Conservation (phyloP, 2,113 vertebrate species). For the Odocoileus hemionus region DNA sequence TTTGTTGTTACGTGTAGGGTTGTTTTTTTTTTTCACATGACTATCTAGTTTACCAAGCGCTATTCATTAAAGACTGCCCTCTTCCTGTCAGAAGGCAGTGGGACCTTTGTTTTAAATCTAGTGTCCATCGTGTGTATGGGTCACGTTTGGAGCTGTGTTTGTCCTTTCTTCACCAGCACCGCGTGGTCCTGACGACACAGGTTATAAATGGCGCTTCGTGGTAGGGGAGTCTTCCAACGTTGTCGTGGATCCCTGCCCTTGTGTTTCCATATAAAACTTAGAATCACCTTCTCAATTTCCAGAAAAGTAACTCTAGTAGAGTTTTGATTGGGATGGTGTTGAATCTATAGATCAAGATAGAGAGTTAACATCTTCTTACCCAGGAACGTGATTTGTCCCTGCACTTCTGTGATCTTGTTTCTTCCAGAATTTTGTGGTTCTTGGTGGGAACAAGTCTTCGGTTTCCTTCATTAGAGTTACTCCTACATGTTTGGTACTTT, state of each 20-base stretch:
- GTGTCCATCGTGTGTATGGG: accelerated
- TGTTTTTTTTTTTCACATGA: not conserved
- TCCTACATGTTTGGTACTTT: not conserved
- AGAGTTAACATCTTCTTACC: not conserved
- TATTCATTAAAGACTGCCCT: not conserved
- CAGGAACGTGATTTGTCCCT: accelerated
- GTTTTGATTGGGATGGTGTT: not conserved
- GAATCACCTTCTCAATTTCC: not conserved
- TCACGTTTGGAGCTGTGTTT: not conserved
- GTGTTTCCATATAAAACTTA: not conserved
- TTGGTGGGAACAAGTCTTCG: not conserved
- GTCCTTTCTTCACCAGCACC: not conserved
- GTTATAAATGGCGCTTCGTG: accelerated
- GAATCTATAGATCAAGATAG: not conserved
- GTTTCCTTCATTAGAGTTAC: not conserved
- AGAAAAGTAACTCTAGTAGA: not conserved
- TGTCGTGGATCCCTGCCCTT: not conserved
- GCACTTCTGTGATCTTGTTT: not conserved
- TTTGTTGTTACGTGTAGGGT: not conserved
- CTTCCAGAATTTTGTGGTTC: not conserved
- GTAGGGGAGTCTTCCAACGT: accelerated
- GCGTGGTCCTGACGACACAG: accelerated
- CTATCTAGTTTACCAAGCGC: not conserved
- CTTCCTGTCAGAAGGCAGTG: no score
- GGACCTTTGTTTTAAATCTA: not conserved